Evolutionary conservation across 2,113 vertebrate genomes (phyloP), one percentile per base, ranked within the genome.

Genomic region (Nesogale talazaci): DNA sequence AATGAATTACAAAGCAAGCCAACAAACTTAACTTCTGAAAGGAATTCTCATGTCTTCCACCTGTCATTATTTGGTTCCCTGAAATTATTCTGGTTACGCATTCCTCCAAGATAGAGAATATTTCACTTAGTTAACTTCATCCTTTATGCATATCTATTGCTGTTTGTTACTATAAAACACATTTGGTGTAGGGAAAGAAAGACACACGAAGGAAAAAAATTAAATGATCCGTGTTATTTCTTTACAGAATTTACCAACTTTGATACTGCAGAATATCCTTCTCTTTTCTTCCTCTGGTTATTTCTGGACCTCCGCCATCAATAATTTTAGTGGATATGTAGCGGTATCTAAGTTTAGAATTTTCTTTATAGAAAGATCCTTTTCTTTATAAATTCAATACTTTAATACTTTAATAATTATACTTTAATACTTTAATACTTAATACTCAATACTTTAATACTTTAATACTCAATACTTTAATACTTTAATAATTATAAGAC

Each of bases 1-100:
- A 72, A 81, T 19, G 25, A 81, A 89, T 57, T 15, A 29, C 46
- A 29, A 75, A 29, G 8, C 31, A 92, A 84, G 25, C 25, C 83
- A 86, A 79, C 38, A 61, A 92, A 83, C 22, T 38, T 29, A 78
- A 91, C 67, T 65, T 88, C 67, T 67, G 56, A 81, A 74, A 52
- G 36, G 89, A 88, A 88, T 52, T 52, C 72, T 78, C 34, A 78
- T 7, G 76, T 93, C 83, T 79, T 87, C 56, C 29, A 89, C 34
- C 77, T 42, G 42, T 42, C 40, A 78, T 6, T 59, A 40, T 82
- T 91, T n/a, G 86, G 34, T 88, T 20, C 14, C 83, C 20, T 91
- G 38, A 89, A 83, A 87, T 80, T 88, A 59, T 89, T 85, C 29
- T 90, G 63, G 31, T 38, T 75, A 16, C 19, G 25, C 40, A 77